A percentile compares a stretch with the other conserved stretches of the same genome.
Evolutionary conservation across 1,140 invertebrate genomes (phyloP).

Genomic region (Bombus picipes): DNA sequence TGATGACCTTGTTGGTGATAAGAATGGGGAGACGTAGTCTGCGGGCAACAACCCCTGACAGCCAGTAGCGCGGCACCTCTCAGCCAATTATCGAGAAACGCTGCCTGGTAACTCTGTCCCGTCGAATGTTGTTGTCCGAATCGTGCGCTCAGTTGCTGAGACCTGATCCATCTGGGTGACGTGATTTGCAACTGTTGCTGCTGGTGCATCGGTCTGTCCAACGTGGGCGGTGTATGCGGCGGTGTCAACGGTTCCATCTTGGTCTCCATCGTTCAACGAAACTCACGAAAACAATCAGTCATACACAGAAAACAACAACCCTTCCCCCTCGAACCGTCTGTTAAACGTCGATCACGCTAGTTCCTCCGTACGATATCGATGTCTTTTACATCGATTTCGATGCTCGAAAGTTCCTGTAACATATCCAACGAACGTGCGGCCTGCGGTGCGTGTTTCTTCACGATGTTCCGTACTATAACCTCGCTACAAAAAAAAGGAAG

Average conservation of each 20-base stretch:
- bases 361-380: neutral
- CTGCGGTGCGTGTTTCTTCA: too few species aligned
- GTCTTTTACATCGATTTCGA: neutral
- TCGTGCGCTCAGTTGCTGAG: conserved; percentile 43
- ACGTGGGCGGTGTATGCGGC: conserved; percentile 88
- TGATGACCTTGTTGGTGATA: conserved; percentile 75
- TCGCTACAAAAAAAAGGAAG: conserved; percentile 67
- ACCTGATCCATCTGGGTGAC: conserved; percentile 60
- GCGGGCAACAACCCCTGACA: conserved; percentile 73
- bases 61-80: conserved; percentile 86
- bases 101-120: conserved; percentile 81
- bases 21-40: conserved; percentile 70
- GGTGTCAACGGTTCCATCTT: conserved; percentile 85
- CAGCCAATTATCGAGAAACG: conserved; percentile 88
- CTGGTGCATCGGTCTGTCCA: conserved; percentile 59
- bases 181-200: conserved; percentile 57
- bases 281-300: neutral
- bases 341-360: neutral
- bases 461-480: too few species aligned
- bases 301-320: neutral
- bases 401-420: too few species aligned
- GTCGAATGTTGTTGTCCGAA: conserved; percentile 67
- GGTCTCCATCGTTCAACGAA: conserved; percentile 33
- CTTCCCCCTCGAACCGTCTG: neutral
- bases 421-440: neutral